Evolutionary conservation across 2,888 invertebrate genomes (phyloP), one percentile per base, ranked within the genome.

Genomic region (Pheosia tremula): DNA sequence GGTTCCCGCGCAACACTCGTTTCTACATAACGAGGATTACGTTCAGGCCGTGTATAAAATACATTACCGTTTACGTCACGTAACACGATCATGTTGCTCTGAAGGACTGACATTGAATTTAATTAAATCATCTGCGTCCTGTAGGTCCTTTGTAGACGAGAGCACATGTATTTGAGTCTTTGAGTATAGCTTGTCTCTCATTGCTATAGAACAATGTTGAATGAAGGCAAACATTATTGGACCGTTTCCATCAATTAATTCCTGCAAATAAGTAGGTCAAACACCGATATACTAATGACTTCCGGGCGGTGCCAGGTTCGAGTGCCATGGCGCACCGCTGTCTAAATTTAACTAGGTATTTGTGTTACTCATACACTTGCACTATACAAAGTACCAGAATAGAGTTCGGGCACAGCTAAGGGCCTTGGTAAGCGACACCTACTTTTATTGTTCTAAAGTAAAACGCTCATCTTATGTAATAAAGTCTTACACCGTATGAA

Each of bases 231-330:
- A 45, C 9, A 9, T 78, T 77, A 82, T 77, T 75, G 72, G 67
- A 56, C 63, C 47, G 68, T 82, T 80, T 75, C 74, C 66, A 75
- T 69, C 75, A 79, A 84, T 87, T 85, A 85, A 82, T 81, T 84
- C 71, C 69, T 74, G 80, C 71, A 77, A 47, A 24, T 24, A 10
- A 36, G 36, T 83, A 81, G 87, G 86, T 85, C 87, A 84, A 84
- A 75, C 83, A 74, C 77, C 81, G 79, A 75, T 82, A 75, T 69
- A 77, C 76, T 78, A 82, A 84, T 81, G 80, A 87, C 85, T 87
- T 89, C 88, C 88, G 82, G 82, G 77, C 79, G 66, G 72, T 77
- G 76, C 78, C 78, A 80, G 80, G 78, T 82, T 83, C 75, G 80
- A 81, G 78, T 79, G 74, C 73, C 67, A 60, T 67, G 64, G 50